phyloP scores from a whole-genome alignment of 2,797 vertebrate species.

The Euthynnus affinis region DNA sequence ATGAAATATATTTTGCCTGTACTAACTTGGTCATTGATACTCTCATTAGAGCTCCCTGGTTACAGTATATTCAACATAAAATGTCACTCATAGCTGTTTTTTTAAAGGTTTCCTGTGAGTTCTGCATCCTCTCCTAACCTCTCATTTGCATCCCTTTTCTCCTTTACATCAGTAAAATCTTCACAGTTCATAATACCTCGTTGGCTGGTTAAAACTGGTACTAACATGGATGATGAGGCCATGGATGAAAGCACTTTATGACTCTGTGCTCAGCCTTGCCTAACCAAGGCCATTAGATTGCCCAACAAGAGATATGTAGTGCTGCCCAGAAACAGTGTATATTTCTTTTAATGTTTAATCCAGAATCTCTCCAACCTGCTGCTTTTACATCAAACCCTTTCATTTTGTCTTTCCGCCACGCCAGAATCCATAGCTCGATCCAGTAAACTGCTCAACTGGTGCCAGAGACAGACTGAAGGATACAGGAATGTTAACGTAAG shows the following conservation, averaged over 20 bases:
- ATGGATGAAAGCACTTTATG: constrained; percentile 39
- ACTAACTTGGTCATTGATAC: constrained; percentile 58
- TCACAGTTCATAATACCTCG: constrained; percentile 34
- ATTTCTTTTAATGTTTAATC: constrained; percentile 29
- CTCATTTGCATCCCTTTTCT: constrained; percentile 43
- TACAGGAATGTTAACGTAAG: constrained; percentile 93
- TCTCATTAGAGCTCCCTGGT: constrained; percentile 16
- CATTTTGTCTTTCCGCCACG: constrained; percentile 6
- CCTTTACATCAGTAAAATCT: constrained; percentile 6
- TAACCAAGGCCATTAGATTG: constrained; percentile 44
- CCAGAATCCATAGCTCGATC: constrained; percentile 96
- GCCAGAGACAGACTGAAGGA: constrained; percentile 97
- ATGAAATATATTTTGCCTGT: constrained; percentile 8
- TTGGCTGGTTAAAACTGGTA: constrained; percentile 51
- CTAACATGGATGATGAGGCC: constrained; percentile 64
- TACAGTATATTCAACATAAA: constrained; percentile 17
- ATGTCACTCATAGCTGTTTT: constrained; percentile 19
- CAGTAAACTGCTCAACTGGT: constrained; percentile 97
- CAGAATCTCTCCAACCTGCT: constrained; percentile 21
- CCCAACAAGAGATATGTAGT: constrained; percentile 33
- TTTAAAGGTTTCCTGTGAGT: constrained; percentile 36
- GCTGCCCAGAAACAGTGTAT: constrained; percentile 36
- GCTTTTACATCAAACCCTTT: constrained; percentile 24
- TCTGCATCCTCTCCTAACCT: constrained; percentile 63
- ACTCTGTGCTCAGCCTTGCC: constrained; percentile 17